A percentile compares a stretch with the other conserved stretches of the same genome.
These are phyloP conservation scores for Lycocerus yunnanus DNA, from an alignment of 2,888 invertebrate genomes.

Conservation along the genomic window DNA sequence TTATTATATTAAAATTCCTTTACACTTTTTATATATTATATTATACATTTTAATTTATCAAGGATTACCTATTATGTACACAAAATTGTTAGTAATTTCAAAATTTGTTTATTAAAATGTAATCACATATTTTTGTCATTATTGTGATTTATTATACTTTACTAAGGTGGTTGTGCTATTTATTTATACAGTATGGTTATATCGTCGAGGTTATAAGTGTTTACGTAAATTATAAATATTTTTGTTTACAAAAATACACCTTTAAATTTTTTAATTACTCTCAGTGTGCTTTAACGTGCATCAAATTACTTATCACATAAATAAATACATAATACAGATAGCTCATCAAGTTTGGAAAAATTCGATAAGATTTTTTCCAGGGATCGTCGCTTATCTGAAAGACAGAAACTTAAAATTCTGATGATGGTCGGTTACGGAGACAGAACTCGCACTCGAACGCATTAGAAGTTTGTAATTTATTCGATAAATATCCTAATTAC, in stretches of 20 bases:
- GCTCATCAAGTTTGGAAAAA: too few species aligned
- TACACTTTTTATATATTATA: background rate
- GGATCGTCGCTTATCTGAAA: too few species aligned
- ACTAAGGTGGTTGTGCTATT: background rate
- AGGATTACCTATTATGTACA: background rate
- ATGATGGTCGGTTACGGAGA: too few species aligned
- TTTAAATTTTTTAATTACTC: background rate
- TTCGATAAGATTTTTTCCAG: too few species aligned
- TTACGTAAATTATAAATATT: background rate
- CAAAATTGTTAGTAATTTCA: background rate
- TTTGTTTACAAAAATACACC: background rate
- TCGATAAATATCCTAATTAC: too few species aligned
- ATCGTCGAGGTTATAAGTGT: background rate
- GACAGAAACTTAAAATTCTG: too few species aligned
- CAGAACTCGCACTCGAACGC: too few species aligned
- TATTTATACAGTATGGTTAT: background rate
- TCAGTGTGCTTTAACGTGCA: too few species aligned
- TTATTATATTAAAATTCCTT: background rate
- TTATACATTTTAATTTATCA: too few species aligned
- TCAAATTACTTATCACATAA: too few species aligned
- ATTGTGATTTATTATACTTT: background rate
- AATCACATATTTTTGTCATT: background rate
- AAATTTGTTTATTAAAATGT: background rate
- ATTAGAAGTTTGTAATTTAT: too few species aligned
- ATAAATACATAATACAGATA: too few species aligned